Evolutionary conservation across 2,113 vertebrate genomes (phyloP), one percentile per base, ranked within the genome.

Genomic region (Morone saxatilis): DNA sequence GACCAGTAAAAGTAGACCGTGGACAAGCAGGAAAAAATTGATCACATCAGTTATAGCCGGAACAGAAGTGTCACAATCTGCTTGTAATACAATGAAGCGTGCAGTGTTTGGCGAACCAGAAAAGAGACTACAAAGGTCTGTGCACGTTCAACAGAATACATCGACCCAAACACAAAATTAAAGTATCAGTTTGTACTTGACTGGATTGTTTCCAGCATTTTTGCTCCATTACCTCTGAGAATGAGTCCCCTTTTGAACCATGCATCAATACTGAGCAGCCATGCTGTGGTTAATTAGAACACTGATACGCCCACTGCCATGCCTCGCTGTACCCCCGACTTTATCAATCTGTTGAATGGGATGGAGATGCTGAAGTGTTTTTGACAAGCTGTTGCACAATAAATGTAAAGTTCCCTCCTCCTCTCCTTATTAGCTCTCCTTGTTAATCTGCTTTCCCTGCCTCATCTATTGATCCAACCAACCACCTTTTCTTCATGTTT

Each of bases 331-430:
- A 61, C 63, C 66, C 16, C 47, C 69, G 22, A 13, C 50, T 61
- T 13, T 65, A 43, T 65, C 85, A 40, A 5, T 71, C 54, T 47
- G 60, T 50, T 41, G 13, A 72, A 68, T 40, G 68, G 7, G 8
- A 53, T n/a, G 3, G 9, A 53, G 22, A 48, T 43, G 53, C 72
- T 48, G 62, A 69, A 60, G 66, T 45, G 63, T 83, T 82, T 65
- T 60, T 77, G 59, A 88, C n/a, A 6, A 87, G 72, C 73, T 81
- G 61, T 71, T 76, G 81, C 78, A 65, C 79, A 84, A 53, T 48
- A 83, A 81, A 82, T 78, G 63, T 75, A 45, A 81, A 17, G 40
- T 61, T 60, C 62, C 77, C 7, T 53, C 68, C 62, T 11, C 60
- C 66, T 60, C 76, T 76, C 70, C 66, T 62, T 73, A 38, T 79